Evolutionary conservation across 2,113 vertebrate genomes (phyloP).

Genomic region (Oxyura jamaicensis): DNA sequence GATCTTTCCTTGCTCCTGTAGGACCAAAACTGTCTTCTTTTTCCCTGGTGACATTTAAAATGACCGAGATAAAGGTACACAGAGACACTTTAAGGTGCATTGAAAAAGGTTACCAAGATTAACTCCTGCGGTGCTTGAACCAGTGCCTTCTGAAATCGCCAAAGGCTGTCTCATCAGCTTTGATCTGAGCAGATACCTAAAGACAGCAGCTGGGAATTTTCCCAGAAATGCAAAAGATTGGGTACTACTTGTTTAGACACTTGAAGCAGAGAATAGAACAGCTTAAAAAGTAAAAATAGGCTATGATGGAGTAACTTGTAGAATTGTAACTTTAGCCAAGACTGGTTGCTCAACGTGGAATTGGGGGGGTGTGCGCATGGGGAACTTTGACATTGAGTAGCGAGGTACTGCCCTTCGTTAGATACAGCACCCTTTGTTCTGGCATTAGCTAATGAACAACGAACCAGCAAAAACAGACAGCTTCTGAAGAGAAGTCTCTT

Average conservation of each 20-base stretch:
- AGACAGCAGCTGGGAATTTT: not conserved
- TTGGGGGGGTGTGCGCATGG: not conserved
- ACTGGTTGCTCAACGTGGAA: too few species aligned
- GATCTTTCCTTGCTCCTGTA: not conserved
- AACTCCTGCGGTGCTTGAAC: not conserved
- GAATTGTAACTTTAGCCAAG: not conserved
- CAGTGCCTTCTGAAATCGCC: not conserved
- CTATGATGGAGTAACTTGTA: not conserved
- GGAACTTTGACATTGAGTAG: not conserved
- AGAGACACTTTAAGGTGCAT: not conserved
- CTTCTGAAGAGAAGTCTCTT: not conserved
- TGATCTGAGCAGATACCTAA: not conserved
- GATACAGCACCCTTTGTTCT: not conserved
- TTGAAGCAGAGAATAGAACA: not conserved
- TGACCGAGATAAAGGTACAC: not conserved
- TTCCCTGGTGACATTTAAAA: not conserved
- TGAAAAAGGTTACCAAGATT: not conserved
- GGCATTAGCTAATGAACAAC: not conserved
- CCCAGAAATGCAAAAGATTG: not conserved
- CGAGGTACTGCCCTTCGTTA: not conserved
- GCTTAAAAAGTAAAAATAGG: not conserved
- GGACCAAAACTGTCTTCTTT: not conserved
- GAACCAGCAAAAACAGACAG: not conserved
- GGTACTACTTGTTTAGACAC: not conserved
- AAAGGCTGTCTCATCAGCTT: not conserved